Evolutionary conservation across 2,113 vertebrate species (phyloP).

Genomic region (Henicopernis longicauda): DNA sequence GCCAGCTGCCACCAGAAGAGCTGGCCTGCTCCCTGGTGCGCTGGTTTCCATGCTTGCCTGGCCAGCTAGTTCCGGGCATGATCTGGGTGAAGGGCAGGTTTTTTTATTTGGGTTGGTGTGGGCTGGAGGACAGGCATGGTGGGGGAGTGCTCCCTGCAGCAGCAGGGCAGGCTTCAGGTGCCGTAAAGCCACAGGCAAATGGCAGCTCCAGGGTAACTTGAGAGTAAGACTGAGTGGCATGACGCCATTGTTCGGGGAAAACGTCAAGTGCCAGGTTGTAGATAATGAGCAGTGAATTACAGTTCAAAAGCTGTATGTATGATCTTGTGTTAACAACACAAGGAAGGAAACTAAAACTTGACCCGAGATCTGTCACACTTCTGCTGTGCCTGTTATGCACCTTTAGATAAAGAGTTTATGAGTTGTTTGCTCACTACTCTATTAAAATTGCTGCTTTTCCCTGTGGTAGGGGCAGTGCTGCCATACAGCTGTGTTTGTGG

Average conservation of each 20-base stretch:
- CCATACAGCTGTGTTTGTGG: accelerated
- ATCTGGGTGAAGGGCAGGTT: not conserved
- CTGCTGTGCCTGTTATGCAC: not conserved
- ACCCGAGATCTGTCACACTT: not conserved
- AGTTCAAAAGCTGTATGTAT: accelerated
- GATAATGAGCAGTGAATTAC: not conserved
- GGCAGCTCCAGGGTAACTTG: accelerated
- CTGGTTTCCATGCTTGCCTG: not conserved
- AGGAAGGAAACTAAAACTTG: not conserved
- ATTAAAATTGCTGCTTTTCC: accelerated
- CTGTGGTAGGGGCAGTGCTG: not conserved
- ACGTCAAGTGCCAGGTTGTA: not conserved
- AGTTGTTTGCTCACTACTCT: accelerated
- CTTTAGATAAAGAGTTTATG: no score
- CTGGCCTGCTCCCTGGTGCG: not conserved
- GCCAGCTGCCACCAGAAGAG: not conserved
- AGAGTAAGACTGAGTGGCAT: accelerated
- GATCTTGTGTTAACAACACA: accelerated
- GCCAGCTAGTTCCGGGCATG: not conserved
- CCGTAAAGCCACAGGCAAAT: accelerated
- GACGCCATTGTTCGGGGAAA: not conserved
- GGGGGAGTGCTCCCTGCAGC: not conserved
- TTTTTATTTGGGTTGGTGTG: not conserved
- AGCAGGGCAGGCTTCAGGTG: not conserved
- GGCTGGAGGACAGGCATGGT: no score